Conservation (phyloP, 2,113 vertebrate species). For the Pholis gunnellus region DNA sequence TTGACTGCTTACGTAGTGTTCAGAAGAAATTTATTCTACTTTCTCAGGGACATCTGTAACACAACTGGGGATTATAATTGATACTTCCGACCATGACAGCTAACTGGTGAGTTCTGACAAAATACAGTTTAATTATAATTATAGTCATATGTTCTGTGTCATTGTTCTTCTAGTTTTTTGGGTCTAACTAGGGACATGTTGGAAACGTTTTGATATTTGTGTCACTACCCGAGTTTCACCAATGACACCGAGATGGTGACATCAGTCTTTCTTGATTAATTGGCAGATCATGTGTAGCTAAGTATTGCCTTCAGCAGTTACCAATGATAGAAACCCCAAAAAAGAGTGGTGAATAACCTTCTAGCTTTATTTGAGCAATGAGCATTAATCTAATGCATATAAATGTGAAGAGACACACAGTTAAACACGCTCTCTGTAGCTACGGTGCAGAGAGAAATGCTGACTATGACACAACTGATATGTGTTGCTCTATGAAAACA, state of each 20-base stretch:
- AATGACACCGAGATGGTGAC: neutral
- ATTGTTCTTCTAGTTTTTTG: neutral
- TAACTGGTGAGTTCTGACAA: neutral
- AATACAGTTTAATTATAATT: neutral
- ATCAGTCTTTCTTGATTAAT: neutral
- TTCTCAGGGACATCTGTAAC: neutral
- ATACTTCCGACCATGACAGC: neutral
- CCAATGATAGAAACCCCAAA: neutral
- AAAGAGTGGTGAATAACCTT: constrained; percentile 9
- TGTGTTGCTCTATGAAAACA: constrained; percentile 46
- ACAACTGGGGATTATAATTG: no score
- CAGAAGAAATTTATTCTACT: neutral
- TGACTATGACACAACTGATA: constrained; percentile 42
- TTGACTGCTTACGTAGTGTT: neutral
- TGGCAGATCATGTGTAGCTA: neutral
- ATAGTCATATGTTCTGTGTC: neutral
- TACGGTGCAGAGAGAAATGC: constrained; percentile 45
- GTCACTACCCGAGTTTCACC: neutral
- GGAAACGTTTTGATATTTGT: neutral
- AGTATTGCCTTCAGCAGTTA: neutral
- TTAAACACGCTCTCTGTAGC: constrained; percentile 33
- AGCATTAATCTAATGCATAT: constrained; percentile 83
- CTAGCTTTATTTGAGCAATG: constrained; percentile 65
- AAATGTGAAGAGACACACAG: constrained; percentile 59
- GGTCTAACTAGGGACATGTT: neutral